Percentiles rank a stretch among this genome's conserved stretches.
These are phyloP conservation scores for Spondyliosoma cantharus DNA, from an alignment of 2,797 vertebrate species.

Conservation along the genomic window DNA sequence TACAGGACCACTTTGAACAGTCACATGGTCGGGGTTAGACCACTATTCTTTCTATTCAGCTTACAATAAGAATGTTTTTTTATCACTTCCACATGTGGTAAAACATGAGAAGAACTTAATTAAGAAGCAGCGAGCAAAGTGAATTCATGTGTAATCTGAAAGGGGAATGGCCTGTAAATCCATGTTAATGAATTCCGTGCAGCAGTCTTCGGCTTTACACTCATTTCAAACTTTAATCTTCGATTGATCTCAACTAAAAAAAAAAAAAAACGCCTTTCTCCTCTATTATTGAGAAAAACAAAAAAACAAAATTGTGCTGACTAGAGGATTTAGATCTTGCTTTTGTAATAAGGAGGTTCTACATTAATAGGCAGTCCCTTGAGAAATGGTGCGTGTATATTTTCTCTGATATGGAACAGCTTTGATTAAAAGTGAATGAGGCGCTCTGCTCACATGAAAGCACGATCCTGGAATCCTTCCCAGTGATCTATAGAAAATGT, in stretches of 20 bases:
- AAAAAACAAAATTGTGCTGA: conserved; percentile 53
- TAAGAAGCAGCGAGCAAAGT: conserved; percentile 43
- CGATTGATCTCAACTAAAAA: conserved; percentile 58
- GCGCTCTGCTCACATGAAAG: conserved; percentile 78
- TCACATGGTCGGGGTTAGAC: conserved; percentile 67
- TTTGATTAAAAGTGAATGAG: conserved; percentile 84
- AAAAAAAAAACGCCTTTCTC: conserved; percentile 52
- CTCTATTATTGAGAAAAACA: conserved; percentile 48
- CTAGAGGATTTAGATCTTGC: conserved; percentile 64
- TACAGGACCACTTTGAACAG: conserved; percentile 70
- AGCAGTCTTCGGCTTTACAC: conserved; percentile 49
- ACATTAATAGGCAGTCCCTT: conserved; percentile 66
- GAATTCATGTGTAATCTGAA: conserved; percentile 50
- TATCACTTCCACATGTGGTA: conserved; percentile 70
- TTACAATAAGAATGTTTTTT: conserved; percentile 61
- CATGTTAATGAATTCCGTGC: conserved; percentile 62
- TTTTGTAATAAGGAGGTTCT: conserved; percentile 71
- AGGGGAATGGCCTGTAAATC: conserved; percentile 49
- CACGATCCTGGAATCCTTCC: conserved; percentile 75
- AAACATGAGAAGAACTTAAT: conserved; percentile 55
- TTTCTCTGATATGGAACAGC: conserved; percentile 80
- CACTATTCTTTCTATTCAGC: conserved; percentile 51
- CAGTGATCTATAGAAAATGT: conserved; percentile 81
- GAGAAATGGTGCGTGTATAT: conserved; percentile 63
- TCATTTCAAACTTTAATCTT: conserved; percentile 67